Evolutionary conservation across 2,888 invertebrate species (phyloP).

Genomic region (Meiosimyza decipiens): DNA sequence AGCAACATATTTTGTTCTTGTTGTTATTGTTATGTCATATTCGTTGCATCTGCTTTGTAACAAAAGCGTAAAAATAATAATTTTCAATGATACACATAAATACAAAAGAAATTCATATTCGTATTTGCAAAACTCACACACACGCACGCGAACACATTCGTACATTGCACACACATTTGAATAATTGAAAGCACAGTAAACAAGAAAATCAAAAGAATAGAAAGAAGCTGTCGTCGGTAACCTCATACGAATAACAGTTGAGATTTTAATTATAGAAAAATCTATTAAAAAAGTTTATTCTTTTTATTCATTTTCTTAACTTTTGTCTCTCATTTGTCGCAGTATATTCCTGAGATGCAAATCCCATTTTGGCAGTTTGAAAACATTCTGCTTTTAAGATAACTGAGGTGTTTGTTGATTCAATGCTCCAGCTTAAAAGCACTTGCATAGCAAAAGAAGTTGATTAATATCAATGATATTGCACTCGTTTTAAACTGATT

Average conservation of each 20-base stretch:
- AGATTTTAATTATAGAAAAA: slow-evolving; percentile 29
- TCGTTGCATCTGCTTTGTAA: slow-evolving; percentile 12
- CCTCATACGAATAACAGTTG: slow-evolving; percentile 9
- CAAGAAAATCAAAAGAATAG: too few species aligned
- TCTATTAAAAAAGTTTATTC: slow-evolving; percentile 20
- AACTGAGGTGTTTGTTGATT: too few species aligned
- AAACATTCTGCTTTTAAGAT: too few species aligned
- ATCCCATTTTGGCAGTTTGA: slow-evolving; percentile 17
- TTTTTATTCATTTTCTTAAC: not conserved
- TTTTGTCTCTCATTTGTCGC: not conserved
- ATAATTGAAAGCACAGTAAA: slow-evolving; percentile 19
- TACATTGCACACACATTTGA: slow-evolving; percentile 14
- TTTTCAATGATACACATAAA: slow-evolving; percentile 31
- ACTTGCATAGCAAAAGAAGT: too few species aligned
- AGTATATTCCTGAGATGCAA: not conserved
- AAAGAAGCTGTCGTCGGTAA: not conserved
- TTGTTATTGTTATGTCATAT: not conserved
- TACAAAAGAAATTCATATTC: slow-evolving; percentile 22
- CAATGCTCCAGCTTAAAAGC: too few species aligned
- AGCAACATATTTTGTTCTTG: not conserved
- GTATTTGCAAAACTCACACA: not conserved
- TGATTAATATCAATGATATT: too few species aligned
- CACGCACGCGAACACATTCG: not conserved
- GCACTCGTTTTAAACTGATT: too few species aligned
- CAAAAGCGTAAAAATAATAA: slow-evolving; percentile 33